Evolutionary conservation across 2,888 invertebrate species (phyloP).

Genomic region (Drosophila putrida): DNA sequence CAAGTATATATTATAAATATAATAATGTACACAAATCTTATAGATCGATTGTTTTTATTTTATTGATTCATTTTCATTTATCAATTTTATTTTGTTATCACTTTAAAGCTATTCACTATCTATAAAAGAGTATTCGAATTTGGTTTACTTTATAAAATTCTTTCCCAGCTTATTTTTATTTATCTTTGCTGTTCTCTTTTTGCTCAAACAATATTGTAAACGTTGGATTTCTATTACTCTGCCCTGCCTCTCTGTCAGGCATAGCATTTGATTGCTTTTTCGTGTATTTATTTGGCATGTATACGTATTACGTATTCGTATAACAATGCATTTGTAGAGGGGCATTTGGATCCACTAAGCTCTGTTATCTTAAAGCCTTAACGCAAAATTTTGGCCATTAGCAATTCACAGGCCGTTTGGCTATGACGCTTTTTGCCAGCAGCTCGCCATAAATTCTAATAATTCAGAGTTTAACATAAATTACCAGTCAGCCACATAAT

Average conservation of each 20-base stretch:
- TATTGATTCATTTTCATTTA: neutral
- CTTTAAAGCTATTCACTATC: neutral
- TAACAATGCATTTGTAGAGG: conserved; percentile 42
- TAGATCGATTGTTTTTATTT: neutral
- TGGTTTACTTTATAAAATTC: conserved; percentile 5
- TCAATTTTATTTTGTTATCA: neutral
- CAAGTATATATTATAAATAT: too few species aligned
- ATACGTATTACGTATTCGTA: conserved; percentile 4
- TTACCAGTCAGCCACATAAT: conserved; percentile 71
- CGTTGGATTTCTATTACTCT: conserved; percentile 51
- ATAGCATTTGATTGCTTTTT: conserved; percentile 70
- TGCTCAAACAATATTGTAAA: conserved; percentile 52
- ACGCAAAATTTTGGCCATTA: conserved; percentile 47
- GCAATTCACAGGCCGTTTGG: conserved; percentile 56
- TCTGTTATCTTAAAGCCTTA: conserved; percentile 32
- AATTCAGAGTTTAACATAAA: conserved; percentile 76
- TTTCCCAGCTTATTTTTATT: conserved; percentile 34
- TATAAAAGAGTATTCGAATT: conserved; percentile 24
- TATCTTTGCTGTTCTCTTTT: conserved; percentile 28
- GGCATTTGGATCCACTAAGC: conserved; percentile 26
- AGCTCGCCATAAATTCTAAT: conserved; percentile 70
- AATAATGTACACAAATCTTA: too few species aligned
- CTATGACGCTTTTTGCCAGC: conserved; percentile 46
- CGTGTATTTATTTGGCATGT: conserved; percentile 72
- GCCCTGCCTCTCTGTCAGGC: conserved; percentile 9